Base-by-base conservation (phyloP, 2,797 vertebrate species). In the Cichlasoma orientale region DNA sequence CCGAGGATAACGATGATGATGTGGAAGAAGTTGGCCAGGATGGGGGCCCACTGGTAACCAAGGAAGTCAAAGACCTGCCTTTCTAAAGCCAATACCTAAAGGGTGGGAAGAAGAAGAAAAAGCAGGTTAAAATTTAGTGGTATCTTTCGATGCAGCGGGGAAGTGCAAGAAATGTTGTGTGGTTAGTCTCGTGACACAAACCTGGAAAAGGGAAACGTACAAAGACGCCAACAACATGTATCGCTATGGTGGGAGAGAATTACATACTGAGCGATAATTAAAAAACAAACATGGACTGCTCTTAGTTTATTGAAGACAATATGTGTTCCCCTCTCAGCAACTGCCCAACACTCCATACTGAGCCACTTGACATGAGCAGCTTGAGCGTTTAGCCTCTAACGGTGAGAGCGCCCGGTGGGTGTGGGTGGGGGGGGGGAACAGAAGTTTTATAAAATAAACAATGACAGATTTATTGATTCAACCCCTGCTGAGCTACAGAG, bases 51-150 rank as follows among this genome's bases (percentile, higher is more conserved):
- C 89, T 98, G 97, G 91, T 97, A 98, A 1, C 97, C 97, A 90
- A 98, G 95, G 92, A 98, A 97, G 93, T 98, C 97, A 1, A 98
- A 98, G 78, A 97, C 97, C 83, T 98, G 97, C 72, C 96, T 95
- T 84, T 98, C 97, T 76, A 98, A 92, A 13, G 96, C 95, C 82
- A 96, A 90, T 19, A 98, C 95, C 97, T 98, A 76, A 71, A 90
- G 66, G 14, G 55, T 1, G 16, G 78, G 27, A 54, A 25, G 70
- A 19, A 54, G 19, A 74, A 59, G 68, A 12, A 80, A 55, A 72
- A 73, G 54, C 5, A 61, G 36, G 9, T 78, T 68, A 47, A 79
- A 14, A 31, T 58, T 12, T 50, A 56, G 4, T 61, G 36, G 16
- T 0, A 16, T 18, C 10, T 75, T 27, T 52, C 57, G 33, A 74